Evolutionary conservation across 2,888 invertebrate genomes (phyloP), one percentile per base, ranked within the genome.

Genomic region (Nycteola revayana): DNA sequence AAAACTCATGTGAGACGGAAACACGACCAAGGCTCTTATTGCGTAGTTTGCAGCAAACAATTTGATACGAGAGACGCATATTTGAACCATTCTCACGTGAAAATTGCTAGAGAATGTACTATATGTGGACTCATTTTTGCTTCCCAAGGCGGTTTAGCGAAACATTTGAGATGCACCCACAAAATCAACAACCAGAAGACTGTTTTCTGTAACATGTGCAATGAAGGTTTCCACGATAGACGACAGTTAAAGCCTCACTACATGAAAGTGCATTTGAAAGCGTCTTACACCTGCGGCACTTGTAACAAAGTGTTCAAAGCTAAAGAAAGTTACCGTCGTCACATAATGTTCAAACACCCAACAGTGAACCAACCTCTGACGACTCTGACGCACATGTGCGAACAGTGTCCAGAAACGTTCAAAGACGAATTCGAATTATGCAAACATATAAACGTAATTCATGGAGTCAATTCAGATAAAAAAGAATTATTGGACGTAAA

Each of bases 81-180:
- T 52, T 52, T 81, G 7, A 75, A 67, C 26, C 88, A 88, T 60
- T 67, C 83, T 0, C 87, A 88, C 27, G 59, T 74, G 1, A 80
- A 75, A 57, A 49, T 61, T 7, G 63, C 82, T 1, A 75, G 73
- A 10, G 86, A 87, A 46, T 88, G 88, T 31, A 55, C 71, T 1
- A 37, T 86, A 10, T 88, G 88, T 11, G 84, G 84, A 0, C 42
- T 81, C 1, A 84, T 88, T 9, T 88, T 86, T 31, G 79, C 83
- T 0, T 75, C 78, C 0, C 69, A 78, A 46, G 80, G 78, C 0
- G 81, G 83, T 3, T 42, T 86, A n/a, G 72, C 77, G 0, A 86
- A 84, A 43, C 88, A 88, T 55, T 52, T 84, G 37, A 51, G 83
- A 8, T 79, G 75, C 43, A 78, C 75, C 1, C 88, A 88, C 50